Evolutionary conservation across 2,888 invertebrate genomes (phyloP).

Genomic region (Cheilosia grossa): DNA sequence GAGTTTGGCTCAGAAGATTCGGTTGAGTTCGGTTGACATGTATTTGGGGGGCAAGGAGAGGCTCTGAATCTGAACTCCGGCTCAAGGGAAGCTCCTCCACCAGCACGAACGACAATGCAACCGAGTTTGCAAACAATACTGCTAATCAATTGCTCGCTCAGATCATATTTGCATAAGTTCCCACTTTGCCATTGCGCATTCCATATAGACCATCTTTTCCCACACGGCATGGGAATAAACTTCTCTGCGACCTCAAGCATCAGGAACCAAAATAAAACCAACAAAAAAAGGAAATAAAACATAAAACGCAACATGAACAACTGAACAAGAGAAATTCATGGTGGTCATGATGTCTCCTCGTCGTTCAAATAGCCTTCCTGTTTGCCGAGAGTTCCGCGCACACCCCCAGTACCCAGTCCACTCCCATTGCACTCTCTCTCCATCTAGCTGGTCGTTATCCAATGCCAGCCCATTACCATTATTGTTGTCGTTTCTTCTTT

Average conservation of each 20-base stretch:
- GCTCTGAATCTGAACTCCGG: too few relatives aligned
- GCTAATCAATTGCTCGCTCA: too few relatives aligned
- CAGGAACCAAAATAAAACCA: background rate
- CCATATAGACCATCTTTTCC: constrained; percentile 6
- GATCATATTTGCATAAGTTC: background rate
- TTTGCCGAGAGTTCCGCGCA: constrained; percentile 1
- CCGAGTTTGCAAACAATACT: too few relatives aligned
- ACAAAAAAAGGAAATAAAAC: background rate
- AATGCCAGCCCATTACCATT: constrained; percentile 60
- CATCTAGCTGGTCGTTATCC: constrained; percentile 12
- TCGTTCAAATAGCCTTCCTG: constrained; percentile 38
- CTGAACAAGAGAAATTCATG: constrained; percentile 52
- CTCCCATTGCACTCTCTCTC: background rate
- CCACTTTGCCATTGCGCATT: background rate
- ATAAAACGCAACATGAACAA: constrained; percentile 14
- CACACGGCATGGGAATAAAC: constrained; percentile 38
- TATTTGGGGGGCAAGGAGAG: too few relatives aligned
- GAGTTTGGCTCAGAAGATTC: background rate
- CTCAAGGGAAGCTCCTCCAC: too few relatives aligned
- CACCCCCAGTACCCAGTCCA: background rate
- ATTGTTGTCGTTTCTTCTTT: constrained; percentile 64
- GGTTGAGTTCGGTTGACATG: too few relatives aligned
- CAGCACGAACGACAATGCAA: too few relatives aligned
- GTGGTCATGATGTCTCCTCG: constrained; percentile 71
- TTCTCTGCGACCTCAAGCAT: constrained; percentile 11